phyloP scores from a whole-genome alignment of 2,797 vertebrate genomes.

The Tympanoctomys barrerae region DNA sequence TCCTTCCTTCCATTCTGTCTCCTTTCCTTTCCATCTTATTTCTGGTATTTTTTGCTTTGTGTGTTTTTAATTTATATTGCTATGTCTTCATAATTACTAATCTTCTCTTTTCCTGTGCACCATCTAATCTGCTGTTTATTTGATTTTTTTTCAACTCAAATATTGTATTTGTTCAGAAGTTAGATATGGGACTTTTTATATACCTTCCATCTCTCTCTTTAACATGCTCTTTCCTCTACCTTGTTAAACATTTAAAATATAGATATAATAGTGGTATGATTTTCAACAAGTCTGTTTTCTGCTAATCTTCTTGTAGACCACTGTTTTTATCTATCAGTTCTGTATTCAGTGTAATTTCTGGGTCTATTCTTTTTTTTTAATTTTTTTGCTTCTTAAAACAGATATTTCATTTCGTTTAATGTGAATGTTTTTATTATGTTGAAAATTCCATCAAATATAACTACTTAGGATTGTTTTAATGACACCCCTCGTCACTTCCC shows the following conservation, averaged over 20 bases:
- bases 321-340: background rate
- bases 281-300: background rate
- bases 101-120: background rate
- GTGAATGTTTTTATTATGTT: too few species aligned
- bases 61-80: constrained; percentile 38
- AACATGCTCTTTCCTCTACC: background rate
- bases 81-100: background rate
- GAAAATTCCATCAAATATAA: too few species aligned
- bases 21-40: background rate
- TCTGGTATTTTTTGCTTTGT: background rate
- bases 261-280: background rate
- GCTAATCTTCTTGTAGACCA: background rate
- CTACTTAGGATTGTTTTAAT: too few species aligned
- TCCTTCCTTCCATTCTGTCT: background rate
- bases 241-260: constrained; percentile 29
- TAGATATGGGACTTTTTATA: background rate
- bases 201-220: background rate
- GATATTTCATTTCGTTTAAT: too few species aligned
- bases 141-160: constrained; percentile 12
- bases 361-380: background rate
- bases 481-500: too few species aligned
- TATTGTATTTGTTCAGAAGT: background rate
- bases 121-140: background rate
- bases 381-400: too few species aligned
- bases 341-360: background rate